Percentiles rank a stretch among this genome's conserved stretches.
phyloP scores from a whole-genome alignment of 2,888 invertebrate genomes.

The Caenorhabditis sp. region DNA sequence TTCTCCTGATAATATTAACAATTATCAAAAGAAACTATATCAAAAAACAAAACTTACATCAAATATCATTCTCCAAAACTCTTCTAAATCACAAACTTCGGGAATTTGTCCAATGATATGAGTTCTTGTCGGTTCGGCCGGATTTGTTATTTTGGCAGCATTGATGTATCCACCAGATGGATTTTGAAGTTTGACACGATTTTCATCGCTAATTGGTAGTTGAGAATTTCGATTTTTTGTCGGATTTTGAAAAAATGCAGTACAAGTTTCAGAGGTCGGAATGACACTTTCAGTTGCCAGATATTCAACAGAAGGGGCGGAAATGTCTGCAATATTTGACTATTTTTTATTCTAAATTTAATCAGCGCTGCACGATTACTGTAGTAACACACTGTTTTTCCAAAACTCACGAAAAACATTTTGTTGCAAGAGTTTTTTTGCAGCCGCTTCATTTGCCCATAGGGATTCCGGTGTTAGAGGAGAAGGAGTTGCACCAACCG shows the following conservation, averaged over 20 bases:
- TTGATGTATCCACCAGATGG: conserved; percentile 6
- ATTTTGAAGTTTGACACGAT: conserved; percentile 7
- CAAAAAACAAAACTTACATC: conserved; percentile 4
- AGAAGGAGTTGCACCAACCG: neutral
- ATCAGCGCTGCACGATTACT: too few relatives aligned
- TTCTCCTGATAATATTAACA: conserved; percentile 8
- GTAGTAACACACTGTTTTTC: too few relatives aligned
- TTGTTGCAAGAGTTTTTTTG: neutral
- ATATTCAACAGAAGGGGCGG: neutral
- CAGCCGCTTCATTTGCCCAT: neutral
- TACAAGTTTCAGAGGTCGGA: neutral
- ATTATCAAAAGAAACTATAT: neutral
- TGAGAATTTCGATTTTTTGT: conserved; percentile 12
- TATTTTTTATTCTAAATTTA: too few relatives aligned
- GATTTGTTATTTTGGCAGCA: conserved; percentile 14
- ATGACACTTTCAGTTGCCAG: neutral
- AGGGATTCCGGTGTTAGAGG: neutral
- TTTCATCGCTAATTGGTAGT: conserved; percentile 13
- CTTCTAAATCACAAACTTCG: conserved; percentile 5
- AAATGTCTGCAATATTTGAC: neutral
- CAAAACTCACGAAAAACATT: neutral
- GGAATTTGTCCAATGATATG: neutral
- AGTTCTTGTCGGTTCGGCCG: neutral
- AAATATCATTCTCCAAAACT: conserved; percentile 29
- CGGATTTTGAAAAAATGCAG: neutral